Conservation (phyloP, 2,797 vertebrate species). For the Etheostoma nigrum region DNA sequence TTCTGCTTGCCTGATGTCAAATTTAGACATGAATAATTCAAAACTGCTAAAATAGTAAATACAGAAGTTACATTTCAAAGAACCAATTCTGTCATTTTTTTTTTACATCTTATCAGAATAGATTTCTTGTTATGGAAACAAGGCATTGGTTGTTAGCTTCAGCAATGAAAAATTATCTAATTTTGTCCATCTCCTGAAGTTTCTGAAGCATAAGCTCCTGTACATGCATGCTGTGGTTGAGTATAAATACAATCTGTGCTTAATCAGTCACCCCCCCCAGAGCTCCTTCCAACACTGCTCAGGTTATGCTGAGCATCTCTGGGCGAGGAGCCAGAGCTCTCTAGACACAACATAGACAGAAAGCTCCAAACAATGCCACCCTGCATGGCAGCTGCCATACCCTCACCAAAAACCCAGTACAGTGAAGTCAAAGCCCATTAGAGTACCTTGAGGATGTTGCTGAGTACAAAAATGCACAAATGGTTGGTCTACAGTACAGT, state of each 20-base stretch:
- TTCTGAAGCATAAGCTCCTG: slow-evolving; percentile 57
- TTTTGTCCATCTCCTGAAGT: slow-evolving; percentile 45
- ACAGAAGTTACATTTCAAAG: slow-evolving; percentile 41
- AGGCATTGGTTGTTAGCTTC: slow-evolving; percentile 14
- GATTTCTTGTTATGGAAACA: slow-evolving; percentile 21
- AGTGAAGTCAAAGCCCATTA: slow-evolving; percentile 40
- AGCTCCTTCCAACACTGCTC: slow-evolving; percentile 49
- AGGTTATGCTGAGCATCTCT: slow-evolving; percentile 65
- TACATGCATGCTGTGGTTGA: slow-evolving; percentile 46
- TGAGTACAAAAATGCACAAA: slow-evolving; percentile 1
- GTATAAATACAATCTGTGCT: slow-evolving; percentile 60
- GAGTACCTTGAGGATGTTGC: slow-evolving; percentile 6
- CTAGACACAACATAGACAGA: slow-evolving; percentile 61
- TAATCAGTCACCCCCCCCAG: slow-evolving; percentile 60
- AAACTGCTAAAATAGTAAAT: slow-evolving; percentile 39
- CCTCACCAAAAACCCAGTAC: slow-evolving; percentile 38
- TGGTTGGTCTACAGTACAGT: neutral
- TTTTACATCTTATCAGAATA: neutral
- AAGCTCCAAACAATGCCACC: slow-evolving; percentile 59
- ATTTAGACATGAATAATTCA: slow-evolving; percentile 59
- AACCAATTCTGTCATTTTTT: slow-evolving; percentile 28
- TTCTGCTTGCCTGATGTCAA: slow-evolving; percentile 34
- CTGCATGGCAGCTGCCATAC: slow-evolving; percentile 59
- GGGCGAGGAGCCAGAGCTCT: slow-evolving; percentile 67
- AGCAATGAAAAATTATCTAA: slow-evolving; percentile 59